Evolutionary conservation across 2,113 vertebrate species (phyloP).

Genomic region (Mus spicilegus): DNA sequence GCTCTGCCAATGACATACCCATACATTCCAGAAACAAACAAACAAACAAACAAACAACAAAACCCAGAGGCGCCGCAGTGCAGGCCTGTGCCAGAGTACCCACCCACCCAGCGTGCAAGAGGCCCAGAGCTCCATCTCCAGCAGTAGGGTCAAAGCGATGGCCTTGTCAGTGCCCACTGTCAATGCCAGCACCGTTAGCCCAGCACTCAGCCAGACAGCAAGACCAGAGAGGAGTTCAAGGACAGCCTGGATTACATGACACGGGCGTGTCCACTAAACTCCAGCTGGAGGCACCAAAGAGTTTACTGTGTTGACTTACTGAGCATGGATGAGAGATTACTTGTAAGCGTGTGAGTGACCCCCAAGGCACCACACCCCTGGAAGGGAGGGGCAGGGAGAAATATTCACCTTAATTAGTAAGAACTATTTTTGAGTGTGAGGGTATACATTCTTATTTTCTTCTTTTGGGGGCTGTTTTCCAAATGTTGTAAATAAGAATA

Average conservation of each 20-base stretch:
- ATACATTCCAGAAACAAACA: background rate
- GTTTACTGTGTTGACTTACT: background rate
- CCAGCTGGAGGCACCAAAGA: background rate
- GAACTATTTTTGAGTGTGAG: background rate
- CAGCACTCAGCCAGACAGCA: background rate
- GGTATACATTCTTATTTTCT: constrained; percentile 34
- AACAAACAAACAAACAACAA: too few species aligned
- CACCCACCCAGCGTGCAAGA: too few species aligned
- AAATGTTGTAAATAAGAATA: constrained; percentile 63
- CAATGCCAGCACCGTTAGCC: background rate
- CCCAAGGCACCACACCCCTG: background rate
- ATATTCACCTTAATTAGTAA: background rate
- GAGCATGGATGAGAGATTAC: background rate
- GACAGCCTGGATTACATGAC: background rate
- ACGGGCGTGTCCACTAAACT: background rate
- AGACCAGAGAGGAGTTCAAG: background rate
- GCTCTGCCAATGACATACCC: background rate
- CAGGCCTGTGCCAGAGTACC: background rate
- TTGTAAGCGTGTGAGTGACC: background rate
- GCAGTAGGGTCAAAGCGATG: accelerated
- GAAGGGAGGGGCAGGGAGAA: background rate
- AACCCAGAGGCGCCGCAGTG: background rate
- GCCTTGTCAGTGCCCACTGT: background rate
- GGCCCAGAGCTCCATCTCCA: background rate
- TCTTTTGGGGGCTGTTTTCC: background rate